A percentile compares a stretch with the other conserved stretches of the same genome.
Evolutionary conservation across 2,113 vertebrate genomes (phyloP).

Genomic region (Rhinolophus sinicus): DNA sequence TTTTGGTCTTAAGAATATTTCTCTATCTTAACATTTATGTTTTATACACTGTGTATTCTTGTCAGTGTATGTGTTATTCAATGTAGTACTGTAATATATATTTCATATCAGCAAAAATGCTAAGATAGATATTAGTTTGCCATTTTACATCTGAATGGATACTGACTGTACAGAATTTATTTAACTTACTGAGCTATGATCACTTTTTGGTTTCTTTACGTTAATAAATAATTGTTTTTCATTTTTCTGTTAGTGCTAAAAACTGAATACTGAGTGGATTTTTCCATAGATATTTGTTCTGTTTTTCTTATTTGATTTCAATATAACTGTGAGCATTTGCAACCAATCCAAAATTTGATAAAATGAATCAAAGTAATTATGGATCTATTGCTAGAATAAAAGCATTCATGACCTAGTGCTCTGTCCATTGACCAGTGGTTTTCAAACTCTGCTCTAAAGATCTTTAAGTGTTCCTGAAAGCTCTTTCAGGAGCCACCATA

Average conservation of each 20-base stretch:
- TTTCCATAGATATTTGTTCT: neutral
- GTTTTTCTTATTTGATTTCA: neutral
- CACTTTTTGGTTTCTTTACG: neutral
- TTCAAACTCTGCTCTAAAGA: neutral
- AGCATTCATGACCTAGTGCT: neutral
- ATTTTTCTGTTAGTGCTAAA: neutral
- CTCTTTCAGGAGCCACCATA: neutral
- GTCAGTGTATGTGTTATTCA: neutral
- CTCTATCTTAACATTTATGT: neutral
- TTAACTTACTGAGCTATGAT: neutral
- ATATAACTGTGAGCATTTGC: neutral
- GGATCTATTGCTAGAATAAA: neutral
- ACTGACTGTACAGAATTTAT: neutral
- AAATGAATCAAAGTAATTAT: neutral
- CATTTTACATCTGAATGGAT: neutral
- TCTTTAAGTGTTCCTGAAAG: neutral
- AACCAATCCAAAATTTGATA: neutral
- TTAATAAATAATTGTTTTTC: neutral
- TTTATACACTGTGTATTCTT: neutral
- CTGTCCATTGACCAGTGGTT: neutral
- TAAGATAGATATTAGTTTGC: neutral
- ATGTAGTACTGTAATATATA: neutral
- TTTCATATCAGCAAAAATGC: slow-evolving; percentile 1
- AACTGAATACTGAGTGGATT: neutral
- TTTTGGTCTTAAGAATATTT: neutral